Base-by-base conservation (phyloP, 1,140 invertebrate genomes). In the Colletes latitarsis region DNA sequence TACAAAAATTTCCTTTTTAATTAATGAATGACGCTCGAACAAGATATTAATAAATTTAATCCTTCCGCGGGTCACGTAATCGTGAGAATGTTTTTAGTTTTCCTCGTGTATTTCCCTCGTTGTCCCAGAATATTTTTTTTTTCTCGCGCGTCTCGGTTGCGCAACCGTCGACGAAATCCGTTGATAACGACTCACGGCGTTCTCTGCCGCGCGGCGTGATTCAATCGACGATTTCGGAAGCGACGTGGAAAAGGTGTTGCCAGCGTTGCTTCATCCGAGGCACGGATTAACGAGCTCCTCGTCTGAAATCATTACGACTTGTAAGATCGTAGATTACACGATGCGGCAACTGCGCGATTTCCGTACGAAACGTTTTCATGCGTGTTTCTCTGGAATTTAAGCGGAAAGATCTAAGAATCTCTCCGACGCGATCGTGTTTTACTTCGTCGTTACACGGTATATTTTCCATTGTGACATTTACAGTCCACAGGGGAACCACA, bases 271-370 rank as follows among this genome's bases (percentile, higher is more conserved):
- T 63, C 60, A 30, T 63, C 57, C 57, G n/a, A 49, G 49, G 8
- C 57, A 1, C 60, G 30, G 39, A 63, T 63, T 67, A 67, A 67
- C 64, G 64, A 67, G 43, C 63, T 46, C 17, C 41, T 8, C 63
- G 39, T 8, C 9, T n/a, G 43, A 43, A 49, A 49, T 67, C 64
- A 52, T 67, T 67, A 67, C 43, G 41, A 67, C 64, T n/a, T 49
- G 63, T 52, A 52, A 67, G 64, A 67, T 67, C 64, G 43, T 9
- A 67, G 64, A 67, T 67, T 67, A 21, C n/a, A 67, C 43, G 43
- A 3, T 43, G 63, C 10, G 10, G 63, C 41, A 43, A 19, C 49
- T n/a, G 3, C n/a, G 64, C 3, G n/a, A n/a, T 49, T 67, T 49
- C 64, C 64, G 17, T 49, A 67, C 43, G 43, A 2, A 49, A 46